A percentile compares a stretch with the other conserved stretches of the same genome.
These are phyloP conservation scores for Gasteruption jaculator DNA, from an alignment of 2,888 invertebrate genomes.

Conservation along the genomic window DNA sequence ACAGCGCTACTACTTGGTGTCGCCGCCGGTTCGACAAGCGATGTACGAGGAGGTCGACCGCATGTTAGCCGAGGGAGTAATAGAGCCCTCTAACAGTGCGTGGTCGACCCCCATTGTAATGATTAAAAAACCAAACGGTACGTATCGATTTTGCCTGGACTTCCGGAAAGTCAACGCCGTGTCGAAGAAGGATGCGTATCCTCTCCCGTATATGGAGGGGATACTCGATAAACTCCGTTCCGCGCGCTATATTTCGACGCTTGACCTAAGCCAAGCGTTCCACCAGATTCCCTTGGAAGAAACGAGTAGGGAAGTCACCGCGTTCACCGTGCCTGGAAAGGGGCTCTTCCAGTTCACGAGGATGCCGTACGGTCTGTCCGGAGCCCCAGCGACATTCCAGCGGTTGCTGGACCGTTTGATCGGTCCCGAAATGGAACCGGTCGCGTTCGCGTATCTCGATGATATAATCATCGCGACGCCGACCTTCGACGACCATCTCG, in stretches of 20 bases:
- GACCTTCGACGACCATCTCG: conserved; percentile 23
- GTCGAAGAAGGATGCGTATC: conserved; percentile 10
- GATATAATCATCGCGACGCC: conserved; percentile 22
- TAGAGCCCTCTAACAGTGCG: too few relatives aligned
- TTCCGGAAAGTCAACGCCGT: conserved; percentile 1
- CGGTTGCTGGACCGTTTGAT: conserved; percentile 22
- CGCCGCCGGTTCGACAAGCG: too few relatives aligned
- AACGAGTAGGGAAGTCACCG: conserved; percentile 16
- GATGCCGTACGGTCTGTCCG: conserved; percentile 24
- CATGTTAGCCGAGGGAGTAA: too few relatives aligned
- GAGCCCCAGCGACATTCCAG: conserved; percentile 23
- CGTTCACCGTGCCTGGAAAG: conserved; percentile 19
- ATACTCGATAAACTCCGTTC: conserved; percentile 1
- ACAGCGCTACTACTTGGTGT: too few relatives aligned
- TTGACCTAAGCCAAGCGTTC: conserved; percentile 19
- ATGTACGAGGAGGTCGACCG: too few relatives aligned
- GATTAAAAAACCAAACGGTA: background rate
- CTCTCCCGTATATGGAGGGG: conserved; percentile 5
- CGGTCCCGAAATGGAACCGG: conserved; percentile 19
- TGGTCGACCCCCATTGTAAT: conserved; percentile 11
- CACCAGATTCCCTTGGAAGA: conserved; percentile 16
- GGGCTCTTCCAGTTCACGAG: conserved; percentile 10
- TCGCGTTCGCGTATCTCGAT: conserved; percentile 21
- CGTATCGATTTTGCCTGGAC: conserved; percentile 6
- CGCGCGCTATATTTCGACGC: conserved; percentile 19